Evolutionary conservation across 2,888 invertebrate genomes (phyloP).

Genomic region (Lasius fuliginosus): DNA sequence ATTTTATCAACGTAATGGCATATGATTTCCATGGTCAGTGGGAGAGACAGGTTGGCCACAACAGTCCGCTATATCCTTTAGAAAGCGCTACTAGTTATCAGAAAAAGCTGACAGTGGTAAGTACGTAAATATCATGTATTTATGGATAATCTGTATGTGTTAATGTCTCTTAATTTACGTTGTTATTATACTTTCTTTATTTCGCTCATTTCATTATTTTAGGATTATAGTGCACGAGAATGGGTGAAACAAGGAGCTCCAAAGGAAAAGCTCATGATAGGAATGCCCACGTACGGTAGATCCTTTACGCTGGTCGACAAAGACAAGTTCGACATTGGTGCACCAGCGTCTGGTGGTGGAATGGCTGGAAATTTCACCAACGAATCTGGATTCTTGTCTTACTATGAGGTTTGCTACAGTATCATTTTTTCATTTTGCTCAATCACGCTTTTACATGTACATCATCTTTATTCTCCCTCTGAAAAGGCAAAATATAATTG

Average conservation of each 20-base stretch:
- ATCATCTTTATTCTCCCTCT: background rate
- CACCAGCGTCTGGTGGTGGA: constrained; percentile 96
- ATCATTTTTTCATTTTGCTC: background rate
- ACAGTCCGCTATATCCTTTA: constrained; percentile 95
- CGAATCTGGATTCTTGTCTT: constrained; percentile 97
- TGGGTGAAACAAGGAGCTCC: constrained; percentile 98
- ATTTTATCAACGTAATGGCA: constrained; percentile 98
- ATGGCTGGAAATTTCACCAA: constrained; percentile 95
- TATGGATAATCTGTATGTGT: background rate
- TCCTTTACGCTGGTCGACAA: constrained; percentile 95
- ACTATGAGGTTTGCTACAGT: constrained; percentile 91
- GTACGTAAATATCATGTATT: constrained; percentile 78
- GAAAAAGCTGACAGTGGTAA: constrained; percentile 96
- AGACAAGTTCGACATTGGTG: constrained; percentile 96
- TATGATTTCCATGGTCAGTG: constrained; percentile 98
- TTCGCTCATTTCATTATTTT: constrained; percentile 40
- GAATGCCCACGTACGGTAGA: constrained; percentile 97
- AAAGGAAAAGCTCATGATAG: constrained; percentile 97
- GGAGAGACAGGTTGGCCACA: constrained; percentile 97
- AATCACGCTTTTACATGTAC: background rate
- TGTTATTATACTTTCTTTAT: background rate
- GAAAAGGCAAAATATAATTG: background rate
- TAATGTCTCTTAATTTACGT: background rate
- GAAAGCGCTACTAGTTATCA: constrained; percentile 96
- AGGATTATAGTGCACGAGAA: constrained; percentile 96